Conservation (phyloP, 2,797 vertebrate genomes). For the Sorex maritimensis region DNA sequence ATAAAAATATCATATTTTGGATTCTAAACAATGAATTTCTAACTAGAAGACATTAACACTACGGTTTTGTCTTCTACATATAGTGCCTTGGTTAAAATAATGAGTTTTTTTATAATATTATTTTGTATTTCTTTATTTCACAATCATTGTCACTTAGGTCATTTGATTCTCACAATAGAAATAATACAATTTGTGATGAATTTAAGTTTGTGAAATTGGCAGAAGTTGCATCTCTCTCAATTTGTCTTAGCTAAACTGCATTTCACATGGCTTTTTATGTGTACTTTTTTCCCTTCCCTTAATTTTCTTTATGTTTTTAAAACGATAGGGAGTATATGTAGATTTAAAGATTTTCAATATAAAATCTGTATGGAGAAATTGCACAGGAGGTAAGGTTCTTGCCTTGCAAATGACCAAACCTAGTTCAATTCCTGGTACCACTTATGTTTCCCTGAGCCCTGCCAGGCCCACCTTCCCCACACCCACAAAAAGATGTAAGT, state of each 20-base stretch:
- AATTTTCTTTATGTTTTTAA: background rate
- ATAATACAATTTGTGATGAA: background rate
- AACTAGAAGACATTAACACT: background rate
- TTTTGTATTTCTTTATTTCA: background rate
- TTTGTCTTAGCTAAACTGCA: slow-evolving; percentile 72
- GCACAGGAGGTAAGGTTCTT: background rate
- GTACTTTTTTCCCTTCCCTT: background rate
- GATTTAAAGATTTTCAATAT: slow-evolving; percentile 76
- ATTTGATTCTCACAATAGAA: slow-evolving; percentile 44
- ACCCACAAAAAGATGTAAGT: background rate
- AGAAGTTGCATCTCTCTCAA: slow-evolving; percentile 58
- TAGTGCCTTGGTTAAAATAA: background rate
- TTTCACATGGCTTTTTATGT: slow-evolving; percentile 52
- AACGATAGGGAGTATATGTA: background rate
- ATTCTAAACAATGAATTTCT: background rate
- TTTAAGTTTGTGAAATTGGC: slow-evolving; percentile 58
- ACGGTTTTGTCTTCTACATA: slow-evolving; percentile 7
- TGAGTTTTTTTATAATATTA: background rate
- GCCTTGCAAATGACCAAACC: background rate
- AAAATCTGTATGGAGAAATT: background rate
- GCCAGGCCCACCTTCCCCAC: background rate
- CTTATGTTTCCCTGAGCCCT: background rate
- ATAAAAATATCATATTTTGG: background rate
- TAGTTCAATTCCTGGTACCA: background rate
- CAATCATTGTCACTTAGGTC: background rate